Evolutionary conservation across 1,140 invertebrate genomes (phyloP).

Genomic region (Aphelinus atriplicis): DNA sequence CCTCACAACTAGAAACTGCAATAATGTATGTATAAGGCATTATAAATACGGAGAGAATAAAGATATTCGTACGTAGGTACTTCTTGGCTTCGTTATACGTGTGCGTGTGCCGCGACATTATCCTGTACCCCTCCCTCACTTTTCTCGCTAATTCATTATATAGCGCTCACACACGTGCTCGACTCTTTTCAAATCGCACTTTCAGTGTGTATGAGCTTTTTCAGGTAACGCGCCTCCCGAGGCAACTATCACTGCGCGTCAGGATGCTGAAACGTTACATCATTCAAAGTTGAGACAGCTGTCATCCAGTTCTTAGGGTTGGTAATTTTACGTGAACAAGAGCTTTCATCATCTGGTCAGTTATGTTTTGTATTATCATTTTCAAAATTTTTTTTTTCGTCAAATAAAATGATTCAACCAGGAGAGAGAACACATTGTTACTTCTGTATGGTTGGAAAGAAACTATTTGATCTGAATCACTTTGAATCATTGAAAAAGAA

Average conservation of each 20-base stretch:
- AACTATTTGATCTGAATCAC: too few relatives aligned
- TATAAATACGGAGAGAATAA: conserved; percentile 50
- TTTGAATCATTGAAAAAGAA: too few relatives aligned
- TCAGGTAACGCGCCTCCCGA: conserved; percentile 55
- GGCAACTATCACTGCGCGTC: conserved; percentile 58
- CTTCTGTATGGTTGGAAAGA: too few relatives aligned
- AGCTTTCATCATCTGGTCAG: too few relatives aligned
- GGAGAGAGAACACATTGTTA: too few relatives aligned
- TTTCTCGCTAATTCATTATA: conserved; percentile 41
- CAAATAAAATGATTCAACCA: too few relatives aligned
- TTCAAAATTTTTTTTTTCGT: too few relatives aligned
- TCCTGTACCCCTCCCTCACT: conserved; percentile 48
- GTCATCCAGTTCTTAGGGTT: not conserved
- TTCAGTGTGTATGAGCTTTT: conserved; percentile 41
- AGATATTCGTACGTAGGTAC: conserved; percentile 57
- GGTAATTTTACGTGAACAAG: too few relatives aligned
- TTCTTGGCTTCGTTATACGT: conserved; percentile 63
- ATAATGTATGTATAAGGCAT: conserved; percentile 43
- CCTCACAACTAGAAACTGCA: conserved; percentile 48
- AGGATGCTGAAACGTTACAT: conserved; percentile 66
- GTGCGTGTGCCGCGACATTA: conserved; percentile 61
- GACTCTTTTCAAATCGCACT: conserved; percentile 33
- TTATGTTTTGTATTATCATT: too few relatives aligned
- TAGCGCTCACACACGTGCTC: conserved; percentile 31
- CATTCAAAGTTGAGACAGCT: conserved; percentile 22